Percentiles rank a stretch among this genome's conserved stretches.
These are phyloP conservation scores for Drosophila yakuba DNA, from an alignment of 1,140 invertebrate species.

Conservation along the genomic window DNA sequence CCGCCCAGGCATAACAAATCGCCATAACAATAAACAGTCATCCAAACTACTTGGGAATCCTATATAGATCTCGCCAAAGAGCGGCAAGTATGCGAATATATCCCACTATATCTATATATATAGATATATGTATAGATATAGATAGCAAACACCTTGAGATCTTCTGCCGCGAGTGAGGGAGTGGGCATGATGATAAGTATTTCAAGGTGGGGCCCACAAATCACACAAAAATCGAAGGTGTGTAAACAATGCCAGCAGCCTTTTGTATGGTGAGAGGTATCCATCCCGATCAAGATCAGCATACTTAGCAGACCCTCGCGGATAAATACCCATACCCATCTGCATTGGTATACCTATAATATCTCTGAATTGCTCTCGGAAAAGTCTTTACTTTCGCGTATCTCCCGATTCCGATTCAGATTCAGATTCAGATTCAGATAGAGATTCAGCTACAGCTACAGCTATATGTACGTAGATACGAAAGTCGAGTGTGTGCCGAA, in stretches of 20 bases:
- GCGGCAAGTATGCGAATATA: conserved; percentile 17
- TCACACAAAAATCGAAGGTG: conserved; percentile 76
- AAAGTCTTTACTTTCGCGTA: conserved; percentile 5
- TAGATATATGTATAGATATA: conserved; percentile 7
- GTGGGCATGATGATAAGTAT: conserved; percentile 24
- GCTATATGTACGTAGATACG: conserved; percentile 1
- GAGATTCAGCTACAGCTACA: too few species aligned
- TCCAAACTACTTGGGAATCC: conserved; percentile 33
- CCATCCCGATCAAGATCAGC: conserved; percentile 43
- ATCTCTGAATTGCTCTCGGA: background rate
- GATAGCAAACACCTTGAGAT: conserved; percentile 37
- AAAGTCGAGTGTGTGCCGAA: conserved; percentile 16
- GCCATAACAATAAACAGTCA: conserved; percentile 57
- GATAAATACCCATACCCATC: background rate
- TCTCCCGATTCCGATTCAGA: background rate
- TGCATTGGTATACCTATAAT: background rate
- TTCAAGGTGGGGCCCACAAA: conserved; percentile 76
- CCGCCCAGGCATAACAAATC: conserved; percentile 16
- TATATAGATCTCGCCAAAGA: conserved; percentile 52
- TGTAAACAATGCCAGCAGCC: conserved; percentile 71
- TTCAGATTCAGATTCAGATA: too few species aligned
- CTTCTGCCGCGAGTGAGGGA: conserved; percentile 26
- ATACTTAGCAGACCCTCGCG: conserved; percentile 54
- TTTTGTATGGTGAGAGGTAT: background rate
- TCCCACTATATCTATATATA: background rate